A percentile compares a stretch with the other conserved stretches of the same genome.
phyloP scores from a whole-genome alignment of 2,113 vertebrate genomes.

The Nyctibius bracteatus region DNA sequence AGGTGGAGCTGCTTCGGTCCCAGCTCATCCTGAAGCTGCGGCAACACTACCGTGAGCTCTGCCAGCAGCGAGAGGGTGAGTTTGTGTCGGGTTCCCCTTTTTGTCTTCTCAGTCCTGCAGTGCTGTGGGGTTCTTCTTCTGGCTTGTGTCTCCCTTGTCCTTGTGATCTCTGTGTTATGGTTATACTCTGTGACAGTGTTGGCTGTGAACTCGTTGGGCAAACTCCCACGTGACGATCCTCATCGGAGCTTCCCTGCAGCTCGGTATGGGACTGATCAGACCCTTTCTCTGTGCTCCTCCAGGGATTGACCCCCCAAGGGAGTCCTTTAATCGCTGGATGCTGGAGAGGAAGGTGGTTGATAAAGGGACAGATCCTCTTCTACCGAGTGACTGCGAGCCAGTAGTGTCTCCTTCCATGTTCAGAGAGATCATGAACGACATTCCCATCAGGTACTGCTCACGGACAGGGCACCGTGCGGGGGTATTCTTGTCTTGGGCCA shows the following conservation, averaged over 20 bases:
- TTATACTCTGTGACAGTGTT: not conserved
- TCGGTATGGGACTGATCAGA: not conserved
- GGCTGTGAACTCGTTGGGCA: not conserved
- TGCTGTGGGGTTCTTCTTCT: not conserved
- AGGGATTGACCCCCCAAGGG: slow-evolving; percentile 95
- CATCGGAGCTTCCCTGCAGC: not conserved
- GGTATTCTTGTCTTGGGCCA: not conserved
- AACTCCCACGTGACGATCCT: not conserved
- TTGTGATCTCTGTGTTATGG: not conserved
- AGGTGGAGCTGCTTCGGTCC: slow-evolving; percentile 92
- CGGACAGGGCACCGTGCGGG: not conserved
- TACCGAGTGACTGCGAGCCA: slow-evolving; percentile 94
- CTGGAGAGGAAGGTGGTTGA: slow-evolving; percentile 94
- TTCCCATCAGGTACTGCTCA: slow-evolving; percentile 88
- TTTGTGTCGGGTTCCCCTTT: not conserved
- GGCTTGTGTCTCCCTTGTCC: not conserved
- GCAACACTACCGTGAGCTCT: slow-evolving; percentile 95
- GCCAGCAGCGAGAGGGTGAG: slow-evolving; percentile 89
- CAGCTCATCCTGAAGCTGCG: slow-evolving; percentile 93
- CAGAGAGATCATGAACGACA: slow-evolving; percentile 99
- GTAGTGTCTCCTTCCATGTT: slow-evolving; percentile 97
- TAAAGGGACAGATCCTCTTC: slow-evolving; percentile 89
- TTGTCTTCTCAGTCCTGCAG: not conserved
- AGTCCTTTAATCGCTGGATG: slow-evolving; percentile 98
- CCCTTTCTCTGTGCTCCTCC: not conserved